Evolutionary conservation across 2,888 invertebrate genomes (phyloP).

Genomic region (Branchellion lobata): DNA sequence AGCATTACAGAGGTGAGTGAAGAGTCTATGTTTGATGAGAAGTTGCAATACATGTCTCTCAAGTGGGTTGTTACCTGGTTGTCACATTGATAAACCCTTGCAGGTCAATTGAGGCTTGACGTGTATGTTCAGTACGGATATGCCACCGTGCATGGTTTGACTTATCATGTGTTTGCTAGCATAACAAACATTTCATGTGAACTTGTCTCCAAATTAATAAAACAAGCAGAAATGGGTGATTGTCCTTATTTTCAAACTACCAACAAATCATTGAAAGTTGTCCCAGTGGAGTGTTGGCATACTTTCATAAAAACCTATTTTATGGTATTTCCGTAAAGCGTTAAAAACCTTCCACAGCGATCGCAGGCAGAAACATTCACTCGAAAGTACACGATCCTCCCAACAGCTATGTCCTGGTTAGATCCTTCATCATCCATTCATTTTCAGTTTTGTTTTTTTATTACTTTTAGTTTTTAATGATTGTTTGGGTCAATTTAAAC

Average conservation of each 20-base stretch:
- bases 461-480: too few relatives aligned
- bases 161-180: background rate
- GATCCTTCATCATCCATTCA: background rate
- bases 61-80: too few relatives aligned
- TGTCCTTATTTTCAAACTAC: too few relatives aligned
- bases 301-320: too few relatives aligned
- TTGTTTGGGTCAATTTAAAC: background rate
- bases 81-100: background rate
- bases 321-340: too few relatives aligned
- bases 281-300: too few relatives aligned
- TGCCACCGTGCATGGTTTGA: conserved; percentile 6
- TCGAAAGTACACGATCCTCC: conserved; percentile 10
- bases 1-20: conserved; percentile 37
- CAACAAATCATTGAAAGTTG: too few relatives aligned
- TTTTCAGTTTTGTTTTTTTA: too few relatives aligned
- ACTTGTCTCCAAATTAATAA: background rate
- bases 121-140: background rate
- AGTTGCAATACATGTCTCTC: too few relatives aligned
- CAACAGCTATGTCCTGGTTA: conserved; percentile 25
- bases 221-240: too few relatives aligned
- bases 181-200: background rate
- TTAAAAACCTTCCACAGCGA: too few relatives aligned
- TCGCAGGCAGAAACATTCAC: conserved; percentile 22
- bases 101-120: conserved; percentile 30
- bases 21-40: background rate